These are phyloP conservation scores for Acleris holmiana DNA, from an alignment of 2,888 invertebrate genomes.

Conservation along the genomic window DNA sequence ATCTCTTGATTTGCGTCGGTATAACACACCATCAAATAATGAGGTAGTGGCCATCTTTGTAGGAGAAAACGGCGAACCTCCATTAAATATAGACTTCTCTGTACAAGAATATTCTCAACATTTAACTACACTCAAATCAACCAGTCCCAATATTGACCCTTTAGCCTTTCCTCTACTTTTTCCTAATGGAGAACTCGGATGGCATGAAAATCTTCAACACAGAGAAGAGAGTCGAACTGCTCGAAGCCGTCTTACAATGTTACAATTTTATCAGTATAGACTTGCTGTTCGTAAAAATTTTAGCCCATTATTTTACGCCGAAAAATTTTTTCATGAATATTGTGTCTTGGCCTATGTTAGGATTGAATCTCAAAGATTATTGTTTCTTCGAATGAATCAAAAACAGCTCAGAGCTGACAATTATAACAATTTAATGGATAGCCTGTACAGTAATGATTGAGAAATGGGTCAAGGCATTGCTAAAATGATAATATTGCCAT, in stretches of 20 bases:
- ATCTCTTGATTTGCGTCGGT: too few species aligned
- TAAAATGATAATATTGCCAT: constrained; percentile 53
- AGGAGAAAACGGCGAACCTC: constrained; percentile 40
- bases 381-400: constrained; percentile 41
- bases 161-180: constrained; percentile 35
- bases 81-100: constrained; percentile 41
- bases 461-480: constrained; percentile 43
- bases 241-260: not conserved
- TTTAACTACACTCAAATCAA: constrained; percentile 37
- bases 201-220: constrained; percentile 34
- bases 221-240: not conserved
- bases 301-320: constrained; percentile 28
- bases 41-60: constrained; percentile 39
- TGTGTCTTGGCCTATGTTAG: constrained; percentile 41
- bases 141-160: constrained; percentile 2
- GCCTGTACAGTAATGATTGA: constrained; percentile 44
- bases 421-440: constrained; percentile 46
- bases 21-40: too few species aligned
- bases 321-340: constrained; percentile 40
- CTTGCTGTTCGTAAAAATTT: constrained; percentile 36
- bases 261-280: constrained; percentile 35
- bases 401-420: constrained; percentile 41
- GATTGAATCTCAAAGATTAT: constrained; percentile 41
- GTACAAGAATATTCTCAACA: constrained; percentile 33
- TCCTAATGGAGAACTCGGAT: constrained; percentile 37